Percentiles rank a stretch among this genome's conserved stretches.
Evolutionary conservation across 1,140 invertebrate genomes (phyloP).

Genomic region (Lordiphosa mommai): DNA sequence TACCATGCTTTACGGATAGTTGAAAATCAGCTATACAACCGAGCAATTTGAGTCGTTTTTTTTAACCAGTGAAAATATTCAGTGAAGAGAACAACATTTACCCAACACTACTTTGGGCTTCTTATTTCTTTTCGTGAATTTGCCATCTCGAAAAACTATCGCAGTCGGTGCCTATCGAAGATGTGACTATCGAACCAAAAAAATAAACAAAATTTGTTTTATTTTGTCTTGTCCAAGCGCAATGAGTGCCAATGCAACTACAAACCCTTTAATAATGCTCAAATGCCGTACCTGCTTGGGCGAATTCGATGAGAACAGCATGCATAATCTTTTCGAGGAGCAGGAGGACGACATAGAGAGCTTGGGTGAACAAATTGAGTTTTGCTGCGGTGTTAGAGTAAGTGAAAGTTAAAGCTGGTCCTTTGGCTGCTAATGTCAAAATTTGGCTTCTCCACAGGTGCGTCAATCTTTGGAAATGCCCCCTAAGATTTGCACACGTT

Average conservation of each 20-base stretch:
- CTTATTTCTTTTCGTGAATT: too few species aligned
- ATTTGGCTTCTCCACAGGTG: conserved; percentile 18
- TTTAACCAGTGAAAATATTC: too few species aligned
- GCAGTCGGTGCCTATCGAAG: too few species aligned
- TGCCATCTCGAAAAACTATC: too few species aligned
- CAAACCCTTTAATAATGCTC: conserved; percentile 7
- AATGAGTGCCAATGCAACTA: neutral
- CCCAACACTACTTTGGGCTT: too few species aligned
- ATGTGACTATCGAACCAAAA: too few species aligned
- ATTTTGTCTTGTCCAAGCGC: too few species aligned
- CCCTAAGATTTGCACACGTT: conserved; percentile 39
- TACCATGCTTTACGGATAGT: too few species aligned
- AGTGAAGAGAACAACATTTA: too few species aligned
- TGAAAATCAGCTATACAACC: too few species aligned
- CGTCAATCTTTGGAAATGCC: conserved; percentile 31
- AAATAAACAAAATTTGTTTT: too few species aligned
- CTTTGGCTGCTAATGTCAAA: neutral
- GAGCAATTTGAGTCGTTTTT: too few species aligned
- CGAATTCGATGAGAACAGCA: conserved; percentile 33
- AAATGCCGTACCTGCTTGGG: conserved; percentile 63
- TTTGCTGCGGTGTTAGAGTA: conserved; percentile 58
- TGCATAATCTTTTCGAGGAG: conserved; percentile 42
- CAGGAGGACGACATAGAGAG: conserved; percentile 1
- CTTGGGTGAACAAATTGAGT: conserved; percentile 34
- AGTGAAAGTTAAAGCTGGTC: neutral